Evolutionary conservation across 2,113 vertebrate genomes (phyloP), one percentile per base, ranked within the genome.

Genomic region (Perca fluviatilis): DNA sequence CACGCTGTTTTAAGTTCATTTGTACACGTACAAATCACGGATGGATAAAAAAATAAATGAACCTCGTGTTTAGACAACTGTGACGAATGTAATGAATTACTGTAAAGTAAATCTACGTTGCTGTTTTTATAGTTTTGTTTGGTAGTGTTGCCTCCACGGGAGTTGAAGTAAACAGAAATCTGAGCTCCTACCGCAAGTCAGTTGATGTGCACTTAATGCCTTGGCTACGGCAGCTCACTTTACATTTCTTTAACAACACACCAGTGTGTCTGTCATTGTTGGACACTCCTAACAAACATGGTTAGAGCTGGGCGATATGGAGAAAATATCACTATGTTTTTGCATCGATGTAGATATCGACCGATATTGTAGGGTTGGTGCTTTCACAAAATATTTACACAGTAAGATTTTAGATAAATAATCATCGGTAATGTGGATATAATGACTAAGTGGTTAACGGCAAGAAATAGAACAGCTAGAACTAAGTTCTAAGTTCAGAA

Each of bases 111-210:
- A 49, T 58, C 3, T 6, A 1, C 11, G 3, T 30, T 33, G 27
- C 33, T 25, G 54, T 33, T 21, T 64, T 47, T 10, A n/a, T 50
- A 10, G 40, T 33, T 1, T 73, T 73, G 19, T 77, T 23, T 74
- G 36, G 14, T 53, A 0, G 63, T 25, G 68, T 25, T 74, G 36
- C 33, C 70, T 70, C 72, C 25, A 78, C 63, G 47, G 70, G 70
- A 84, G 82, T 80, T 89, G 89, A 90, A 92, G 93, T 92, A 90
- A 94, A 93, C 93, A 94, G 93, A 90, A 90, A 94, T 89, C 78
- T 75, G 92, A 94, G 87, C 92, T 84, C 63, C 74, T 23, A 61
- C 67, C 50, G 54, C 81, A 60, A 80, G 88, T 90, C 89, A 89
- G 89, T 88, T 91, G 92, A 92, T 84, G 86, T 88, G 82, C 69